Evolutionary conservation across 2,797 vertebrate genomes (phyloP).

Genomic region (Pseudotriccus pelzelni): DNA sequence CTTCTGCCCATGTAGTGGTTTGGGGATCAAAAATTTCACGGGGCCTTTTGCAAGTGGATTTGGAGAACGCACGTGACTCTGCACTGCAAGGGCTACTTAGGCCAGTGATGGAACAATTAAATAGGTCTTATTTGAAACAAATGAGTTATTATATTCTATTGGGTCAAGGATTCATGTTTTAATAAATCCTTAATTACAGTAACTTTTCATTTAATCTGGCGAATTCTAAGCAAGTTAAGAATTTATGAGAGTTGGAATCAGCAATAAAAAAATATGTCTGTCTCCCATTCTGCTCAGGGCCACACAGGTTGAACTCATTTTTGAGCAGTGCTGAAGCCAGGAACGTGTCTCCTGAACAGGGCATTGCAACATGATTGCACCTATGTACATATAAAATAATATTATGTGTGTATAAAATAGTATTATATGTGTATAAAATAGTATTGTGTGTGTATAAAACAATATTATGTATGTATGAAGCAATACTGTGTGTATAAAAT

Average conservation of each 20-base stretch:
- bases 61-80: neutral
- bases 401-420: neutral
- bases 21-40: constrained; percentile 1
- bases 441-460: neutral
- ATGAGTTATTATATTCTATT: constrained; percentile 26
- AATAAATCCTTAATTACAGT: constrained; percentile 59
- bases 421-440: neutral
- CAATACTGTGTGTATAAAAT: neutral
- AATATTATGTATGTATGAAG: neutral
- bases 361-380: neutral
- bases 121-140: constrained; percentile 44
- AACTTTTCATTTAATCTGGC: constrained; percentile 60
- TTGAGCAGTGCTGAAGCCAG: neutral
- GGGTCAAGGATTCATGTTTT: constrained; percentile 50
- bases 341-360: neutral
- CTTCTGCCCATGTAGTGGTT: neutral
- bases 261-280: constrained; percentile 26
- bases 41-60: neutral
- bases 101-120: constrained; percentile 15
- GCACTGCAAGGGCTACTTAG: neutral
- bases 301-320: constrained; percentile 56
- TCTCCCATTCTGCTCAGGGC: constrained; percentile 50
- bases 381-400: neutral
- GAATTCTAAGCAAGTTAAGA: constrained; percentile 34
- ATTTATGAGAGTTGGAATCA: constrained; percentile 50